Percentiles rank a stretch among this genome's conserved stretches.
Conservation (phyloP, 2,888 invertebrate genomes). For the Cryptus armator region DNA sequence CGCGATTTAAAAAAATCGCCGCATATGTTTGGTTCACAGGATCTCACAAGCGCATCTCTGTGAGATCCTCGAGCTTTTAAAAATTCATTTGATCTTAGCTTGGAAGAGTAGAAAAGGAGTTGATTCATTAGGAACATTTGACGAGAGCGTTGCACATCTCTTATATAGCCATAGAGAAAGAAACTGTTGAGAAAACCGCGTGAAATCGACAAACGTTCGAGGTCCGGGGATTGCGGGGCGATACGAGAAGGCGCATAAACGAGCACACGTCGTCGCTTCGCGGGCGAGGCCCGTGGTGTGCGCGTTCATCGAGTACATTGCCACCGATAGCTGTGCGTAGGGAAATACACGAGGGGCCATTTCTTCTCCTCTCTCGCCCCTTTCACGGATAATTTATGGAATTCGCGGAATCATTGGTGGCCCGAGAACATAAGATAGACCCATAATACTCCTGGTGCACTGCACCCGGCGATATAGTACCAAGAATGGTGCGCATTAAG, state of each 20-base stretch:
- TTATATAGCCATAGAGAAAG: constrained; percentile 19
- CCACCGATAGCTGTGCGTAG: constrained; percentile 54
- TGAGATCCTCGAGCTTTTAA: background rate
- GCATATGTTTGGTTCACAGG: too few species aligned
- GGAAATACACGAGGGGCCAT: constrained; percentile 64
- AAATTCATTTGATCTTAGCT: background rate
- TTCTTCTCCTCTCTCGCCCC: constrained; percentile 66
- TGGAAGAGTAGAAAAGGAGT: background rate
- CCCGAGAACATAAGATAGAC: constrained; percentile 36
- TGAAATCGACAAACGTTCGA: constrained; percentile 59
- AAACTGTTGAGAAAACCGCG: constrained; percentile 51
- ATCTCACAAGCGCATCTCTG: too few species aligned
- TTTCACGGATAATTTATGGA: constrained; percentile 72
- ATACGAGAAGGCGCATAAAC: constrained; percentile 57
- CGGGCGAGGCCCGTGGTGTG: constrained; percentile 62
- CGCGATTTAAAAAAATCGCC: too few species aligned
- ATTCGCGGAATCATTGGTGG: constrained; percentile 67
- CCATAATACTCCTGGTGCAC: constrained; percentile 33
- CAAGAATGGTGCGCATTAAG: constrained; percentile 18
- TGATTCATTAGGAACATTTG: constrained; percentile 44
- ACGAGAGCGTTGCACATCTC: constrained; percentile 26
- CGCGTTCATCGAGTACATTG: constrained; percentile 9
- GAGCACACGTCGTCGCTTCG: constrained; percentile 68
- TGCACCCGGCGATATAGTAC: constrained; percentile 37
- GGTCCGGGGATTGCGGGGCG: constrained; percentile 18